phyloP scores from a whole-genome alignment of 2,797 vertebrate genomes.

The Poeciliopsis turneri region DNA sequence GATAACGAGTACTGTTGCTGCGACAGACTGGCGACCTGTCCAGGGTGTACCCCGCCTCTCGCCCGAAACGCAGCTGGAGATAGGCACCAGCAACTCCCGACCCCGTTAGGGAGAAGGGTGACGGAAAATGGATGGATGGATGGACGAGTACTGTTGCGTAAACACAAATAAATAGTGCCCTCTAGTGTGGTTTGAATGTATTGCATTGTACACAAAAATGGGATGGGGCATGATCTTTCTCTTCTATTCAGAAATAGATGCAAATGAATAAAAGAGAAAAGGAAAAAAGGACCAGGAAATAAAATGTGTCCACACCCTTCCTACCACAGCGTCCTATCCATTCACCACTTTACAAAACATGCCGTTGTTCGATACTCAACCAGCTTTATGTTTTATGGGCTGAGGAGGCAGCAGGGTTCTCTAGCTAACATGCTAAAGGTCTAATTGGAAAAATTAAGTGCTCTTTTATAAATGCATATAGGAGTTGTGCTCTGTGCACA shows the following conservation, averaged over 20 bases:
- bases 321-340: conserved; percentile 1
- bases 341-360: conserved; percentile 4
- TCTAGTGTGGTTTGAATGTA: conserved; percentile 58
- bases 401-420: conserved; percentile 37
- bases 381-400: conserved; percentile 8
- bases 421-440: conserved; percentile 59
- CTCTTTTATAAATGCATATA: conserved; percentile 53
- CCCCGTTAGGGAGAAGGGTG: too few relatives aligned
- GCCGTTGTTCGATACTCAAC: neutral
- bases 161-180: conserved; percentile 54
- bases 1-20: neutral
- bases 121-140: too few relatives aligned
- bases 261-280: neutral
- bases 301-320: neutral
- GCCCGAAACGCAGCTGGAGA: too few relatives aligned
- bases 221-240: neutral
- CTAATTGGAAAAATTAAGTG: conserved; percentile 68
- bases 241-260: neutral
- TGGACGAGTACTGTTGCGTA: neutral
- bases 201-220: neutral
- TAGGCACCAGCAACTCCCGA: too few relatives aligned
- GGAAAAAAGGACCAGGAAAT: neutral
- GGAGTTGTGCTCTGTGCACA: conserved; percentile 47
- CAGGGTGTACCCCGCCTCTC: too few relatives aligned
- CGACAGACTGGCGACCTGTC: too few relatives aligned